Evolutionary conservation across 2,113 vertebrate species (phyloP), one percentile per base, ranked within the genome.

Genomic region (Myotis brandtii): DNA sequence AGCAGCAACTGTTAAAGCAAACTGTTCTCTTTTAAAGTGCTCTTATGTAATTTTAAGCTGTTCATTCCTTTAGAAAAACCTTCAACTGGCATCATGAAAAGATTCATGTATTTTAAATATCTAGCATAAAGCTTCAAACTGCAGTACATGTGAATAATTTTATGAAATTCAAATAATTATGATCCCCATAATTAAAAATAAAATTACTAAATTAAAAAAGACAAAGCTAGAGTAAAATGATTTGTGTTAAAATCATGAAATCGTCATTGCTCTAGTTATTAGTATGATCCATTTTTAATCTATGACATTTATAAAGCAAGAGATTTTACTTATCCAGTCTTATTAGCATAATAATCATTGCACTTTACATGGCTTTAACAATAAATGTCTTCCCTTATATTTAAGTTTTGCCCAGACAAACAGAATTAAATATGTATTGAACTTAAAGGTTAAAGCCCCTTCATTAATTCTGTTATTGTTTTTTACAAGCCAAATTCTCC

Each of bases 281-380:
- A 96, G 50, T 88, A 88, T 21, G 92, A 98, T 96, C 92, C 46
- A 94, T 95, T 98, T 98, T 98, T 97, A 98, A 98, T 98, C 98
- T 97, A 93, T 76, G 30, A 88, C 92, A 98, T 96, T 98, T 98
- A 95, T 43, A 97, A 97, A 86, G 96, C 93, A 97, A 98, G 98
- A 96, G 94, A 94, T 96, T 94, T 96, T 96, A 97, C 77, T 98
- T 98, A 98, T 96, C 96, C 82, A 69, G 89, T 67, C 97, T 96
- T 95, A 98, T 98, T 98, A 98, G 94, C 98, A 98, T 98, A 98
- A 98, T 97, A 98, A 98, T 69, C 88, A 95, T 89, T 98, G 97
- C 89, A 95, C 96, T 96, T 96, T 98, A 91, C 96, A 97, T 76
- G 70, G 93, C 83, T 62, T 12, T 84, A 87, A 97, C 98, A 97